These are phyloP conservation scores for Lasioglossum albipes DNA, from an alignment of 1,140 invertebrate species.

Conservation along the genomic window DNA sequence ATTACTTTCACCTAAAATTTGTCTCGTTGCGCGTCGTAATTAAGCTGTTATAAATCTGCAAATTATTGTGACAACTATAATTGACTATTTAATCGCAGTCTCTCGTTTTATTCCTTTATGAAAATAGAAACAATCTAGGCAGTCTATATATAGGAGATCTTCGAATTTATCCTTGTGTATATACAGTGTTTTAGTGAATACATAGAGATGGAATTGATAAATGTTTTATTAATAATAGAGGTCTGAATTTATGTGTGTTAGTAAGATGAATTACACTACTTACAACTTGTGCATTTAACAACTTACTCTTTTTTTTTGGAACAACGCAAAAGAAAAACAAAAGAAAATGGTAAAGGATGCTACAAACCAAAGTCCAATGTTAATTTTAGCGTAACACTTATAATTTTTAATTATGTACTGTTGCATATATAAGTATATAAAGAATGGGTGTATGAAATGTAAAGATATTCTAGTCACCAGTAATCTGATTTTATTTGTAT, in stretches of 20 bases:
- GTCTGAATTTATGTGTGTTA: slow-evolving; percentile 32
- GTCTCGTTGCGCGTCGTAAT: slow-evolving; percentile 5
- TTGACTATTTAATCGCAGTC: not conserved
- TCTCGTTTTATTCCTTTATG: slow-evolving; percentile 4
- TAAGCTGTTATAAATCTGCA: slow-evolving; percentile 10
- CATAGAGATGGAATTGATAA: slow-evolving; percentile 4
- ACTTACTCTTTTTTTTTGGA: slow-evolving; percentile 19
- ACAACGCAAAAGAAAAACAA: slow-evolving; percentile 43
- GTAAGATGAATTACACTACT: slow-evolving; percentile 67
- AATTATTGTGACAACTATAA: slow-evolving; percentile 5
- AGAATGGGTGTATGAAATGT: slow-evolving; percentile 72
- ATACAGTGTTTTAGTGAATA: slow-evolving; percentile 14
- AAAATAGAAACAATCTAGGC: not conserved
- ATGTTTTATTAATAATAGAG: slow-evolving; percentile 18
- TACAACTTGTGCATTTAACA: slow-evolving; percentile 61
- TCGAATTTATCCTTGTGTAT: slow-evolving; percentile 1
- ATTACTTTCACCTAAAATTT: slow-evolving; percentile 17
- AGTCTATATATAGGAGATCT: slow-evolving; percentile 19
- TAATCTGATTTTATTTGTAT: slow-evolving; percentile 69
- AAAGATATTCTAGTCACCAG: slow-evolving; percentile 77
- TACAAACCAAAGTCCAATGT: slow-evolving; percentile 75
- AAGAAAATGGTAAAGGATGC: slow-evolving; percentile 64
- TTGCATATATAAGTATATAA: slow-evolving; percentile 69
- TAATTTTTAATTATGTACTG: slow-evolving; percentile 64
- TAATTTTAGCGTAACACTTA: slow-evolving; percentile 64